Conservation (phyloP, 2,888 invertebrate species). For the Fissipunctia ypsillon region DNA sequence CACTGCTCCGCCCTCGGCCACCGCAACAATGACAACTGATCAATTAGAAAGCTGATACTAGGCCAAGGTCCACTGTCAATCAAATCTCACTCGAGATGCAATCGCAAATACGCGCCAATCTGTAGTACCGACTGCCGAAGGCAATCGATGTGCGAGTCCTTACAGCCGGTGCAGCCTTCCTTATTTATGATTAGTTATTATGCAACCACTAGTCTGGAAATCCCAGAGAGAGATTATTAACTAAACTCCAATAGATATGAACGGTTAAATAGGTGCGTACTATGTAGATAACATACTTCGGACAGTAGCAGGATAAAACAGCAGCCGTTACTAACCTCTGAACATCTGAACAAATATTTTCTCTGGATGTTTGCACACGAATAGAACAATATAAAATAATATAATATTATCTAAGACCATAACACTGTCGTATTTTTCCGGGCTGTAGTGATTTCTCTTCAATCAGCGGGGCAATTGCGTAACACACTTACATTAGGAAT, state of each 20-base stretch:
- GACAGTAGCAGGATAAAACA: constrained; percentile 9
- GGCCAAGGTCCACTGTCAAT: constrained; percentile 70
- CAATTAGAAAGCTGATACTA: constrained; percentile 69
- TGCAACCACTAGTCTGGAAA: constrained; percentile 48
- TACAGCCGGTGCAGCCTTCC: constrained; percentile 18
- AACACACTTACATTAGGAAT: too few species aligned
- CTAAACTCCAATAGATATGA: constrained; percentile 13
- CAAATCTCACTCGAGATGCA: constrained; percentile 60
- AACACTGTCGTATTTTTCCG: background rate
- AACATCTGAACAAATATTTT: constrained; percentile 10
- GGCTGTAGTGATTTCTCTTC: background rate
- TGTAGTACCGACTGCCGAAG: constrained; percentile 1
- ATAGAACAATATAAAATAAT: background rate
- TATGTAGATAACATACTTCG: background rate
- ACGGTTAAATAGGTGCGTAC: background rate
- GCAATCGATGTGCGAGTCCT: constrained; percentile 35
- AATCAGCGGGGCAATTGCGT: too few species aligned
- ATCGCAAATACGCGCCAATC: constrained; percentile 39
- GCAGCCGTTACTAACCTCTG: background rate
- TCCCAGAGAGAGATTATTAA: constrained; percentile 46
- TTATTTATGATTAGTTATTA: constrained; percentile 51
- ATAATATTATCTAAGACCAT: background rate
- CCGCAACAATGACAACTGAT: constrained; percentile 64
- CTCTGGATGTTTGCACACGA: background rate
- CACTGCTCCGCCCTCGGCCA: constrained; percentile 32